phyloP scores from a whole-genome alignment of 2,797 vertebrate species.

The Myotis myotis region DNA sequence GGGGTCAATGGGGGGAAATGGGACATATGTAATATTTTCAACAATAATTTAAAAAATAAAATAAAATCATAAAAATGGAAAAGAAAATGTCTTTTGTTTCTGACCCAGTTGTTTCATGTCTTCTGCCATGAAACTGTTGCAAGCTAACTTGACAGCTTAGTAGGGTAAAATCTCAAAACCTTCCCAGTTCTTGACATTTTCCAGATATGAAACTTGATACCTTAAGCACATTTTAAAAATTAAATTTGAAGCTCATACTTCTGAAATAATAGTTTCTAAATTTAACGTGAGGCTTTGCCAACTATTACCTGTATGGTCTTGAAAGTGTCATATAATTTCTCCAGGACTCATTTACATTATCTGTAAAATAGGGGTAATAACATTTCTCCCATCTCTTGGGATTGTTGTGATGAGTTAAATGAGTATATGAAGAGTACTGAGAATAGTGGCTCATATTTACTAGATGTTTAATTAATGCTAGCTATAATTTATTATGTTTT shows the following conservation, averaged over 20 bases:
- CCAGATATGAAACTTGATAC: background rate
- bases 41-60: too few relatives aligned
- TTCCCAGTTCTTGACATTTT: background rate
- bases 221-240: background rate
- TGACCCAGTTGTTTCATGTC: background rate
- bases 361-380: background rate
- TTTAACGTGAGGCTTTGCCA: background rate
- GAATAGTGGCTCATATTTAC: background rate
- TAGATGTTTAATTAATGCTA: background rate
- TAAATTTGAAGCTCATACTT: background rate
- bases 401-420: background rate
- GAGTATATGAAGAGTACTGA: background rate
- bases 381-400: background rate
- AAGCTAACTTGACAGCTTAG: background rate
- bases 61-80: too few relatives aligned
- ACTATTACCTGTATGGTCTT: background rate
- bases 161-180: background rate
- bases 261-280: background rate
- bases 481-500: background rate
- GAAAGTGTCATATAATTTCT: background rate
- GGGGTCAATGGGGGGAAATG: too few relatives aligned
- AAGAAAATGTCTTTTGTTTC: background rate
- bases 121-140: background rate
- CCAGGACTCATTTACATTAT: background rate
- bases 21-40: too few relatives aligned